Base-by-base conservation (phyloP, 2,113 vertebrate species). In the Penelope pileata region DNA sequence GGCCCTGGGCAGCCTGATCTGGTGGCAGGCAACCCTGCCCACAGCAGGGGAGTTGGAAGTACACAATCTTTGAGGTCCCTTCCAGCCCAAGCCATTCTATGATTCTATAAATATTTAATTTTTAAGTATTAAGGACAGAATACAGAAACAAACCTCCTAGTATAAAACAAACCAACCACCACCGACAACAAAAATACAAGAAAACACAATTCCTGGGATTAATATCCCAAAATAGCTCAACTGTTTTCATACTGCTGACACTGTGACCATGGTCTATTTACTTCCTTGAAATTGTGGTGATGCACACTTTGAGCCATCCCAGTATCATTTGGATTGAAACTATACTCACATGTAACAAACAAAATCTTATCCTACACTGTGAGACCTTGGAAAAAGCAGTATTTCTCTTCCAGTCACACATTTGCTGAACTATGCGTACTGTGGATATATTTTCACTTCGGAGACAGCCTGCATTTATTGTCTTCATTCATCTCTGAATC, bases 171-270 rank as follows among this genome's bases (percentile, higher is more conserved):
- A 36, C n/a, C 26, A 34, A 72, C 1, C 11, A 56, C 12, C 34
- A 59, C 10, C 30, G 10, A 18, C 22, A 59, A 54, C 9, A 34
- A 62, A 14, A 27, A 8, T 8, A 40, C 17, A 68, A 63, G 21
- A 54, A 56, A 51, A 68, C 56, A 38, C 6, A 60, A 13, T 43
- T 79, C 30, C 64, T 88, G 14, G 22, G 11, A 87, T 40, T 38
- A 76, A 92, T 48, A 67, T 53, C 62, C 45, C 62, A 64, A 45
- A 92, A 86, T 12, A 72, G 24, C 80, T 74, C 64, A 72, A 64
- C 38, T 82, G 30, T 78, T 78, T 16, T 90, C 78, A 85, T 6
- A 34, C 9, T 45, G 70, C 58, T 89, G 62, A 66, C 66, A 79
- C 36, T 9, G 22, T 89, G 67, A 0, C 0, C 8, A 23, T 10